phyloP scores from a whole-genome alignment of 1,140 invertebrate species.

The Caerostris extrusa region DNA sequence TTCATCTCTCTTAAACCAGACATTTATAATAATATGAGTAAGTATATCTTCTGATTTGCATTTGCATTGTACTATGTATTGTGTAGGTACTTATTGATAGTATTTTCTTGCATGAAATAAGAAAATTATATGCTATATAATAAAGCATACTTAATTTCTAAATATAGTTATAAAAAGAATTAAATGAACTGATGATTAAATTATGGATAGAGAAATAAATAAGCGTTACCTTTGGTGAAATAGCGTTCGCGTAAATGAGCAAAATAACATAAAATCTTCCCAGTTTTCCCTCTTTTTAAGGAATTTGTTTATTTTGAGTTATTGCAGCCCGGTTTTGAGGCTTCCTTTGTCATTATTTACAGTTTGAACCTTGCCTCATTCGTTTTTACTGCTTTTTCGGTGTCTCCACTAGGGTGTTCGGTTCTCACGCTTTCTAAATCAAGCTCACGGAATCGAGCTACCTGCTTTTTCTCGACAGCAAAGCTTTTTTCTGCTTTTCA shows the following conservation, averaged over 20 bases:
- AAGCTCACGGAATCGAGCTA: slow-evolving; percentile 44
- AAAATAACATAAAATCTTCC: slow-evolving; percentile 5
- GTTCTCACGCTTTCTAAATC: slow-evolving; percentile 60
- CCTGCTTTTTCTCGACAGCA: slow-evolving; percentile 30
- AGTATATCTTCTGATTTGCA: too few species aligned
- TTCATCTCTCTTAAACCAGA: too few species aligned
- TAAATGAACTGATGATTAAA: slow-evolving; percentile 3
- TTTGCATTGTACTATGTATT: too few species aligned
- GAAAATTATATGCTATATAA: too few species aligned
- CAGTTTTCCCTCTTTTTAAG: slow-evolving; percentile 3
- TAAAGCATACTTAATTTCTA: too few species aligned
- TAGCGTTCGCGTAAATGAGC: neutral
- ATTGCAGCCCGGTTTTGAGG: neutral
- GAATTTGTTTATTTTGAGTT: slow-evolving; percentile 49
- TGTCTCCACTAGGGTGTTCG: slow-evolving; percentile 16
- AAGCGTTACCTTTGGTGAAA: slow-evolving; percentile 25
- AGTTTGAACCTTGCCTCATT: slow-evolving; percentile 43
- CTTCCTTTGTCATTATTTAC: slow-evolving; percentile 49
- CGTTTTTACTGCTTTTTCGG: slow-evolving; percentile 24
- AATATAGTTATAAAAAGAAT: too few species aligned
- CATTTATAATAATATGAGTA: too few species aligned
- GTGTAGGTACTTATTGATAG: too few species aligned
- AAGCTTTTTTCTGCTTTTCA: slow-evolving; percentile 1
- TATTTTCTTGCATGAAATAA: too few species aligned
- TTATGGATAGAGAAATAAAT: neutral